Base-by-base conservation (phyloP, 2,888 invertebrate genomes). In the Megalurothrips usitatus region DNA sequence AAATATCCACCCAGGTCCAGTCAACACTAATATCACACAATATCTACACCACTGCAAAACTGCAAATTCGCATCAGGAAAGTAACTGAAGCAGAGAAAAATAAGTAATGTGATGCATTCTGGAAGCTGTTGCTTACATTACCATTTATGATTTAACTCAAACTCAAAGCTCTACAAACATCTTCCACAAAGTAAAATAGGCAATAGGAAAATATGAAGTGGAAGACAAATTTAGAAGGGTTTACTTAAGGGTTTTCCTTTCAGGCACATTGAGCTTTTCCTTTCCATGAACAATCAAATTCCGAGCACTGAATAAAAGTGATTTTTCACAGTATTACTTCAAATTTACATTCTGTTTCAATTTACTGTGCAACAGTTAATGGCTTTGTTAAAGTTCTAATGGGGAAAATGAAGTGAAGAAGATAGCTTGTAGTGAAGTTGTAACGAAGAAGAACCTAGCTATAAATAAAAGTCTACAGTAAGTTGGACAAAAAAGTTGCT, bases 1-100 rank as follows among this genome's bases (percentile, higher is more conserved):
- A 12, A 75, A n/a, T 26, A 26, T 26, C 68, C 68, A 75, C 68
- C 26, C 26, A 23, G 26, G 12, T 75, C 68, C 26, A 23, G 68
- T 75, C 68, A 75, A 75, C 68, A 75, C 68, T 26, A 23, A 75
- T 75, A 75, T 75, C 68, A 75, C 68, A 75, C 68, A 75, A 26
- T 75, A 26, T 75, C 68, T 26, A 75, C 68, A 75, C 68, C 23
- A 75, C 1, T 43, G 34, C 2, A 43, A 43, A 43, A 75, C 1
- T 43, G 34, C 2, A 43, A 43, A 43, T 43, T 43, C 34, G 34
- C 34, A 43, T 43, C 34, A 43, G 34, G 34, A 43, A 43, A 43
- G 6, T 6, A 43, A 43, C 34, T 43, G 34, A 43, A 43, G 34
- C 34, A 43, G 6, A 43, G 34, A 43, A 43, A 43, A 43, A 43